These are phyloP conservation scores for Oncorhynchus gorbuscha DNA, from an alignment of 2,113 vertebrate genomes.

Conservation along the genomic window DNA sequence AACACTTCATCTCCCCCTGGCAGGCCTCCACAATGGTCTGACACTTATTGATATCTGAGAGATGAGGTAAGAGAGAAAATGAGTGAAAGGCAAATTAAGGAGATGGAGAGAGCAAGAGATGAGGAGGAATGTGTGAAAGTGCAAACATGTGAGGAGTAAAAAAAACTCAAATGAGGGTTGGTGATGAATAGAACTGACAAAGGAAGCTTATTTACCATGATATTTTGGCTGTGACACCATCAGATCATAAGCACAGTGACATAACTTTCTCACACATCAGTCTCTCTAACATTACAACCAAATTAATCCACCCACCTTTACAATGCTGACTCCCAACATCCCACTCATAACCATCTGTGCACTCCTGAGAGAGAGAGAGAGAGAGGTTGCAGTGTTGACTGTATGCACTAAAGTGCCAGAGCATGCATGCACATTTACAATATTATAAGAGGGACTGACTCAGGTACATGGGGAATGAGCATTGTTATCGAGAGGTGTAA, in stretches of 20 bases:
- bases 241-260: background rate
- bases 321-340: conserved; percentile 86
- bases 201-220: conserved; percentile 83
- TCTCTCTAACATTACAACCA: background rate
- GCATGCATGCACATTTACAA: conserved; percentile 6
- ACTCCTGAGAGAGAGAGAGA: conserved; percentile 76
- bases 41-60: conserved; percentile 88
- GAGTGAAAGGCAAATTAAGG: background rate
- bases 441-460: background rate
- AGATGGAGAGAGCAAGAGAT: conserved; percentile 73
- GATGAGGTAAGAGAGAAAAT: background rate
- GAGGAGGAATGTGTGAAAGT: too few species aligned
- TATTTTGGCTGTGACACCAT: conserved; percentile 37
- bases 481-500: background rate
- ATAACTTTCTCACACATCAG: conserved; percentile 13
- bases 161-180: too few species aligned
- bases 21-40: conserved; percentile 85
- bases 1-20: conserved; percentile 93
- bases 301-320: conserved; percentile 75
- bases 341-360: conserved; percentile 92
- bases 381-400: conserved; percentile 22
- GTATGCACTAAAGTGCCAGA: conserved; percentile 6
- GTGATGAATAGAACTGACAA: conserved; percentile 60
- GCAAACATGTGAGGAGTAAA: too few species aligned
- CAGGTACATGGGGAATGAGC: background rate